These are phyloP conservation scores for Listronotus oregonensis DNA, from an alignment of 1,140 invertebrate genomes.

Conservation along the genomic window DNA sequence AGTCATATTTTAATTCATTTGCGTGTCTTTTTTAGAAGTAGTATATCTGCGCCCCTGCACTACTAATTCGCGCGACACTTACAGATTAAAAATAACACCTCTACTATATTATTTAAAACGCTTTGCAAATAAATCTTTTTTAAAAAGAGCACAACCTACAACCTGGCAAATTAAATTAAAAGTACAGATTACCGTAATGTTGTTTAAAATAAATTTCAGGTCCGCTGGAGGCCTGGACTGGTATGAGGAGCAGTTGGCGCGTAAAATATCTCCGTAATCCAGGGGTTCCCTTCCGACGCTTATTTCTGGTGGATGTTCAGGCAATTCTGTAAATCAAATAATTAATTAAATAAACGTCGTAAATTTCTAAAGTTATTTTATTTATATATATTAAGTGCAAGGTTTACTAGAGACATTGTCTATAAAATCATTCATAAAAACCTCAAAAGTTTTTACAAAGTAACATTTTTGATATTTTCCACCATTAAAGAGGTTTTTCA, in stretches of 20 bases:
- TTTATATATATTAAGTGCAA: too few relatives aligned
- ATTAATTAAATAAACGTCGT: conserved; percentile 10
- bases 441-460: too few relatives aligned
- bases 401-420: too few relatives aligned
- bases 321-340: conserved; percentile 60
- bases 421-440: too few relatives aligned
- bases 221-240: conserved; percentile 73
- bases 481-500: too few relatives aligned
- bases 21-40: too few relatives aligned
- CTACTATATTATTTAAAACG: too few relatives aligned
- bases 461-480: too few relatives aligned
- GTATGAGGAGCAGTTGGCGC: conserved; percentile 75
- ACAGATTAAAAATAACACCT: too few relatives aligned
- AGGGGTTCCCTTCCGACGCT: conserved; percentile 52
- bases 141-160: conserved; percentile 19
- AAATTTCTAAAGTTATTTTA: neutral
- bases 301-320: conserved; percentile 62
- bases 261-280: conserved; percentile 67
- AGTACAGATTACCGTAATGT: conserved; percentile 65
- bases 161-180: conserved; percentile 29
- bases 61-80: too few relatives aligned
- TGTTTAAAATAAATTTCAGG: conserved; percentile 76
- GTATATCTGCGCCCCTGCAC: too few relatives aligned
- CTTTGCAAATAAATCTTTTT: conserved; percentile 6
- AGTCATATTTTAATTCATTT: too few relatives aligned